Conservation (phyloP, 2,888 invertebrate genomes). For the Epistrophe grossulariae region DNA sequence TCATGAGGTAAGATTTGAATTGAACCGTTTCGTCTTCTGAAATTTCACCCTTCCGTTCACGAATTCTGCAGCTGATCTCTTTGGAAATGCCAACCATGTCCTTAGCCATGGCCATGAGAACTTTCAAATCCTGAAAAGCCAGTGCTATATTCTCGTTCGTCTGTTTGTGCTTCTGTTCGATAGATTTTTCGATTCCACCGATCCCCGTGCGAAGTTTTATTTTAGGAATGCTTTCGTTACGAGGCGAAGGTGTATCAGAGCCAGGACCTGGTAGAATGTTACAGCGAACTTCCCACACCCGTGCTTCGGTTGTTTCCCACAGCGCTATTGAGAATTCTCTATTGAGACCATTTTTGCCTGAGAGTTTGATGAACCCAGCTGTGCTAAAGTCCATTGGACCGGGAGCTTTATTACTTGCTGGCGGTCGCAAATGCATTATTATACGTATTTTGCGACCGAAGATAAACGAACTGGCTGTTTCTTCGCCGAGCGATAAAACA, state of each 20-base stretch:
- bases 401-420: constrained; percentile 87
- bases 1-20: constrained; percentile 98
- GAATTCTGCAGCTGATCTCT: constrained; percentile 95
- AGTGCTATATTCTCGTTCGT: constrained; percentile 95
- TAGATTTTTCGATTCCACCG: constrained; percentile 96
- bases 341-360: constrained; percentile 93
- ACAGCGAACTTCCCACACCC: constrained; percentile 86
- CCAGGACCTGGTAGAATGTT: constrained; percentile 8
- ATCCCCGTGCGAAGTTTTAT: constrained; percentile 94
- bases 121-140: constrained; percentile 97
- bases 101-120: constrained; percentile 97
- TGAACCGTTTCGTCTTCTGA: constrained; percentile 98
- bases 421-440: constrained; percentile 89
- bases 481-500: constrained; percentile 92
- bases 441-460: constrained; percentile 93
- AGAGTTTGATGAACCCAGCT: constrained; percentile 91
- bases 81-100: constrained; percentile 98
- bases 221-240: constrained; percentile 49
- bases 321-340: constrained; percentile 87
- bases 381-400: constrained; percentile 90
- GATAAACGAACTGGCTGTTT: constrained; percentile 90
- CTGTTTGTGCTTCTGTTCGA: constrained; percentile 95
- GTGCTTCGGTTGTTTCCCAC: constrained; percentile 87
- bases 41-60: constrained; percentile 96
- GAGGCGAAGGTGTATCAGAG: constrained; percentile 78